Base-by-base conservation (phyloP, 1,140 invertebrate species). In the Periplaneta americana region DNA sequence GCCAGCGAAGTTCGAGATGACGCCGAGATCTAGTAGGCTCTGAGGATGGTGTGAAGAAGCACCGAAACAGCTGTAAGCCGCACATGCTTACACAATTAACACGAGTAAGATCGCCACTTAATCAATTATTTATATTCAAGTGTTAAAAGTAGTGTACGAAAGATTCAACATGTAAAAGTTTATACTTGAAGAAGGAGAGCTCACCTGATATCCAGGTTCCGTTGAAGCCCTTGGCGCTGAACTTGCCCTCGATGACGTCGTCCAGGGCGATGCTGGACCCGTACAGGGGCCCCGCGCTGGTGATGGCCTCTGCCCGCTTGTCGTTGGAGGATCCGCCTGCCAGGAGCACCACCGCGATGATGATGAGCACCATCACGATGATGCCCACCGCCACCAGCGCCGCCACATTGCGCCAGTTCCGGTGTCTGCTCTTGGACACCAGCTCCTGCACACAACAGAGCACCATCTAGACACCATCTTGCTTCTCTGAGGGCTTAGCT, bases 191-290 rank as follows among this genome's bases (percentile, higher is more conserved):
- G 76, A 22, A 34, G 34, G 34, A 2, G 31, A 35, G 10, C 87
- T 86, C 83, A 89, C 88, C 88, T 81, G 85, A 87, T 77, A 89
- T 84, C 88, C 88, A 89, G 83, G 88, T 88, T 83, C 87, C 88
- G 82, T 89, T 89, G 84, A 89, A 89, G 84, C 87, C 87, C 84
- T 88, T 88, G 57, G 88, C 85, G 18, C 87, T 86, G 66, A 89
- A 83, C 32, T 87, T 88, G 39, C 88, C 88, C 9, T 82, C 84
- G 2, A 89, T 86, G 87, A 87, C 88, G 78, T 89, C 87, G 80
- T 88, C 87, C 22, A 89, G 86, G 17, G 88, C 85, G 78, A 89
- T 86, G 15, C 87, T 86, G 28, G 85, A 83, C 76, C 84, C 84
- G 34, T 83, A 80, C 78, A 83, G 78, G 74, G 85, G 82, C 78